phyloP scores from a whole-genome alignment of 2,113 vertebrate species.

The Campylorhamphus procurvoides region DNA sequence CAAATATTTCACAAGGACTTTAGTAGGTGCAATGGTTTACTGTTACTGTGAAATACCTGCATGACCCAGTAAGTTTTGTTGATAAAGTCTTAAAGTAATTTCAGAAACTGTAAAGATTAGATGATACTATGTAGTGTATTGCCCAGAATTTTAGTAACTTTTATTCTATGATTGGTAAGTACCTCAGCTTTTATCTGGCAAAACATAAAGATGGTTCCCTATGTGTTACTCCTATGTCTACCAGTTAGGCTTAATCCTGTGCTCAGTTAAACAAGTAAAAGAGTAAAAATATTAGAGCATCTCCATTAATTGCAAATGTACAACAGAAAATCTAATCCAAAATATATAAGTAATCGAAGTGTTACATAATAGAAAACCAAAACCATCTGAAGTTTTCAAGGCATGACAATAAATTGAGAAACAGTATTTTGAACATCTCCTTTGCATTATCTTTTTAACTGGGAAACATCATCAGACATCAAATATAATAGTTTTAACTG shows the following conservation, averaged over 20 bases:
- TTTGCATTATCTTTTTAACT: neutral
- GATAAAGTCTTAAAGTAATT: neutral
- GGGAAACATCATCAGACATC: neutral
- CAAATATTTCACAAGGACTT: neutral
- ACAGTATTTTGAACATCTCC: neutral
- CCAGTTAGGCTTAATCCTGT: neutral
- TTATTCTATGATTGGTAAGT: neutral
- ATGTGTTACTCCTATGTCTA: neutral
- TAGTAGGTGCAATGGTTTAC: accelerated
- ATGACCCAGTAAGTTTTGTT: neutral
- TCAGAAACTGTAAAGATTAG: neutral
- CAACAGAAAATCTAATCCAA: neutral
- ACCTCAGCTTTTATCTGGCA: neutral
- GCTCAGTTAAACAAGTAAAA: neutral
- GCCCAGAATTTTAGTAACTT: neutral
- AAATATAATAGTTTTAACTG: neutral
- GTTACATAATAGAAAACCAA: neutral
- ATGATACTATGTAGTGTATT: neutral
- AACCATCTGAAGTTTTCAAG: neutral
- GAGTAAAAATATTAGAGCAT: neutral
- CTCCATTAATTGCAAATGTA: neutral
- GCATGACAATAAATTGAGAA: neutral
- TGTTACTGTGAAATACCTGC: neutral
- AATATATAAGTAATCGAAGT: neutral
- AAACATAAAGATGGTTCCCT: neutral